Conservation (phyloP, 1,140 invertebrate species). For the Drosophila pruinosa region DNA sequence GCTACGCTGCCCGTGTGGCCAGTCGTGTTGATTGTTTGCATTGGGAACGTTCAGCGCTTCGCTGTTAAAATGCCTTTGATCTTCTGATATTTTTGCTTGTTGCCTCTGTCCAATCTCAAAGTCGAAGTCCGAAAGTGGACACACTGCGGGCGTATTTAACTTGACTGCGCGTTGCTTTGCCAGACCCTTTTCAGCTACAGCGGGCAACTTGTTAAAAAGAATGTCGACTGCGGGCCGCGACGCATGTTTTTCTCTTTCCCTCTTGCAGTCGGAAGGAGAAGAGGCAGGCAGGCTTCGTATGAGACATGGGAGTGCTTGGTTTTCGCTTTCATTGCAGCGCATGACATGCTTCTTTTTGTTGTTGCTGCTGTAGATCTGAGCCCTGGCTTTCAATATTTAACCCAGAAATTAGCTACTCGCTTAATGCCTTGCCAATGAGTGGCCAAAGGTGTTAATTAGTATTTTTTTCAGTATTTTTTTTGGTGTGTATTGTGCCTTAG, state of each 20-base stretch:
- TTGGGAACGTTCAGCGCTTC: constrained; percentile 63
- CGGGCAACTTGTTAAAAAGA: constrained; percentile 78
- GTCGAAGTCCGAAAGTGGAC: constrained; percentile 38
- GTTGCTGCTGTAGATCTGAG: background rate
- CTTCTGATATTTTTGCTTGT: constrained; percentile 72
- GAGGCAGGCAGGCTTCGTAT: too few relatives aligned
- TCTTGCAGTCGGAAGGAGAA: too few relatives aligned
- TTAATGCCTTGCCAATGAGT: constrained; percentile 56
- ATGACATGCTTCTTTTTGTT: constrained; percentile 61
- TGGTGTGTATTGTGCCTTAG: constrained; percentile 1
- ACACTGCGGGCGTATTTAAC: constrained; percentile 79
- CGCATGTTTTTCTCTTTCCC: constrained; percentile 55
- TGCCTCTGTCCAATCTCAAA: constrained; percentile 14
- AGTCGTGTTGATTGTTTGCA: constrained; percentile 78
- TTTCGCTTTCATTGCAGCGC: constrained; percentile 73
- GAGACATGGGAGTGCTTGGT: background rate
- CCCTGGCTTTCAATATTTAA: constrained; percentile 60
- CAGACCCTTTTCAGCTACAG: constrained; percentile 58
- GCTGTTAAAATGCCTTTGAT: constrained; percentile 81
- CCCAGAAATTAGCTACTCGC: constrained; percentile 69
- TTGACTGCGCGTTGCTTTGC: constrained; percentile 39
- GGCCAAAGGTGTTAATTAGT: constrained; percentile 70
- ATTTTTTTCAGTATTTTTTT: constrained; percentile 48
- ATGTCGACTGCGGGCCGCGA: constrained; percentile 67
- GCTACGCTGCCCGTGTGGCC: constrained; percentile 29